These are phyloP conservation scores for Carassius carassius DNA, from an alignment of 2,113 vertebrate genomes.

Conservation along the genomic window DNA sequence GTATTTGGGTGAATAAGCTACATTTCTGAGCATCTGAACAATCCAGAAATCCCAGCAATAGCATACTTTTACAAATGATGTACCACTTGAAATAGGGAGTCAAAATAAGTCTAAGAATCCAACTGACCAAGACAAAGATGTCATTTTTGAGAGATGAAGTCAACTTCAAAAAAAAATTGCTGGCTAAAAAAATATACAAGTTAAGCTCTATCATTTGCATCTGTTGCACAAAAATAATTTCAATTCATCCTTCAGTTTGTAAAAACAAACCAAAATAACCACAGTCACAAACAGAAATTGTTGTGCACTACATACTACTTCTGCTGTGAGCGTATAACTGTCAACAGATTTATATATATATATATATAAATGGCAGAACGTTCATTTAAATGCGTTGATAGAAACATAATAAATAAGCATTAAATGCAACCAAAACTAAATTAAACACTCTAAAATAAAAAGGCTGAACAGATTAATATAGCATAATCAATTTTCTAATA, in stretches of 20 bases:
- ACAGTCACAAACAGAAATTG: background rate
- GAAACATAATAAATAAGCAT: background rate
- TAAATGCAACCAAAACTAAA: background rate
- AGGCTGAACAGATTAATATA: background rate
- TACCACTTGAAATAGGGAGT: slow-evolving; percentile 6
- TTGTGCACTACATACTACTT: background rate
- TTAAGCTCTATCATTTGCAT: background rate
- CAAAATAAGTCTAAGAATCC: background rate
- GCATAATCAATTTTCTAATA: background rate
- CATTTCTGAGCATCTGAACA: background rate
- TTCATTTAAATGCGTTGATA: background rate
- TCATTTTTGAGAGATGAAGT: background rate
- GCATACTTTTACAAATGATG: slow-evolving; percentile 8
- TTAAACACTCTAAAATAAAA: background rate
- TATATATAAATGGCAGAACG: no score
- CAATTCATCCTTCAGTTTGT: background rate
- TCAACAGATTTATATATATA: background rate
- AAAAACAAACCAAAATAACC: background rate
- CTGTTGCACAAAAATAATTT: background rate
- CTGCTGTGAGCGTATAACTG: background rate
- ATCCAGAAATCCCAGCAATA: slow-evolving; percentile 13
- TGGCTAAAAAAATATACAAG: background rate
- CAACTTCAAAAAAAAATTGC: background rate
- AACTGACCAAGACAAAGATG: slow-evolving; percentile 6
- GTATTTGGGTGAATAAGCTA: background rate